Conservation (phyloP, 2,888 invertebrate genomes). For the Cheilosia grossa region DNA sequence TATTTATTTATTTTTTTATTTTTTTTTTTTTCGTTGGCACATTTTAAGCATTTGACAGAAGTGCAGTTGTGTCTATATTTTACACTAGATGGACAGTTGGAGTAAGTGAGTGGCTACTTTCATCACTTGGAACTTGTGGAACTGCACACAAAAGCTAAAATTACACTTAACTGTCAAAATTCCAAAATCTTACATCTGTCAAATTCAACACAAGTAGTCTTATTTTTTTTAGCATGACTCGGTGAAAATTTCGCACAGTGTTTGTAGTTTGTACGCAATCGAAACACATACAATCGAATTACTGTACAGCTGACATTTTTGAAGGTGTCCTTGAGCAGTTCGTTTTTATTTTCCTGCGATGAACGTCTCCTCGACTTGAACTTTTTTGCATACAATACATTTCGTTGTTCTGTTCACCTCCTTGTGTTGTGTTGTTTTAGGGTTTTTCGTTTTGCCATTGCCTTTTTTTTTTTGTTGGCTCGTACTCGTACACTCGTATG, state of each 20-base stretch:
- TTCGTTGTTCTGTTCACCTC: slow-evolving; percentile 59
- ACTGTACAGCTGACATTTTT: slow-evolving; percentile 70
- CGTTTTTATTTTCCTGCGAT: slow-evolving; percentile 1
- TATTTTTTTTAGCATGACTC: not conserved
- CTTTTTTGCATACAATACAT: slow-evolving; percentile 22
- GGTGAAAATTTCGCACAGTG: slow-evolving; percentile 15
- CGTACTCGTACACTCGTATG: slow-evolving; percentile 19
- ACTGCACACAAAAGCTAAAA: too few relatives aligned
- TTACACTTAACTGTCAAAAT: too few relatives aligned
- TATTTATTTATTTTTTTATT: too few relatives aligned
- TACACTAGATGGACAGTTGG: too few relatives aligned
- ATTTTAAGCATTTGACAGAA: too few relatives aligned
- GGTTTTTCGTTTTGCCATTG: not conserved
- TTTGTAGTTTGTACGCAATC: not conserved
- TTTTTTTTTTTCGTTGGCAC: too few relatives aligned
- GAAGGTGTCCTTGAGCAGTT: slow-evolving; percentile 67
- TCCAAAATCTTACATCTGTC: too few relatives aligned
- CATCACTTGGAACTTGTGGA: too few relatives aligned
- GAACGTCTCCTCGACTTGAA: slow-evolving; percentile 7
- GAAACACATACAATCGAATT: slow-evolving; percentile 33
- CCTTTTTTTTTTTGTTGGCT: not conserved
- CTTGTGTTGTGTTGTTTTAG: slow-evolving; percentile 47
- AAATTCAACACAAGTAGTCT: too few relatives aligned
- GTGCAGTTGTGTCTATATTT: too few relatives aligned
- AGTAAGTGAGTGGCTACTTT: too few relatives aligned